Evolutionary conservation across 2,888 invertebrate species (phyloP), one percentile per base, ranked within the genome.

Genomic region (Callimorpha dominula): DNA sequence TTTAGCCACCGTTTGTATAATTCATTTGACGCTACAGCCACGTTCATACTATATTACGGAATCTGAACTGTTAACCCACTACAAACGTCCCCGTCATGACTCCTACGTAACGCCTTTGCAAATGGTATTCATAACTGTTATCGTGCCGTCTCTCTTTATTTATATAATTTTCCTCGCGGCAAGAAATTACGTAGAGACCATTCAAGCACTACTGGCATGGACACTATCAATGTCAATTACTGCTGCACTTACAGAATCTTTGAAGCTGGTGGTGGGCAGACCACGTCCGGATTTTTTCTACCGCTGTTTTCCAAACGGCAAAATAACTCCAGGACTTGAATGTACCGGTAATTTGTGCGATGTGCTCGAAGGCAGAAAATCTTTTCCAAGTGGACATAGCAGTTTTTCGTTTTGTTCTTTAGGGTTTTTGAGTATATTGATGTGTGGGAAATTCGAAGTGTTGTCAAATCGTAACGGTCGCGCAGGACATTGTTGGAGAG

Each of bases 341-440:
- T 98, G 98, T 85, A 97, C 96, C 0, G 98, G 98, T 4, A 93
- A 96, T 75, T 87, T 90, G 9, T 88, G 90, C 57, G 94, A 94
- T 4, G 94, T 98, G 31, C 96, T 96, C 81, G 98, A 98, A 78
- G 98, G 98, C 14, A 96, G 97, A 75, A 98, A 98, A 89, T 98
- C 98, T 82, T 98, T 98, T 89, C 98, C 98, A 0, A 98, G 98
- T 90, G 98, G 98, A 40, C 98, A 98, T 92, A 97, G 98, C 49
- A 97, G 98, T 49, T 97, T 98, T 92, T 96, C 97, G 1, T 98
- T 98, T 92, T 96, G 97, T 70, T 97, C 97, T 70, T 96, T 98
- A 91, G 97, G 97, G 0, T 98, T 97, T 88, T 89, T 97, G 69
- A 96, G 97, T 68, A 91, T 98, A 49, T 98, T 98, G 92, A 86